These are phyloP conservation scores for Ptiloglossa arizonensis DNA, from an alignment of 1,140 invertebrate genomes.

Conservation along the genomic window DNA sequence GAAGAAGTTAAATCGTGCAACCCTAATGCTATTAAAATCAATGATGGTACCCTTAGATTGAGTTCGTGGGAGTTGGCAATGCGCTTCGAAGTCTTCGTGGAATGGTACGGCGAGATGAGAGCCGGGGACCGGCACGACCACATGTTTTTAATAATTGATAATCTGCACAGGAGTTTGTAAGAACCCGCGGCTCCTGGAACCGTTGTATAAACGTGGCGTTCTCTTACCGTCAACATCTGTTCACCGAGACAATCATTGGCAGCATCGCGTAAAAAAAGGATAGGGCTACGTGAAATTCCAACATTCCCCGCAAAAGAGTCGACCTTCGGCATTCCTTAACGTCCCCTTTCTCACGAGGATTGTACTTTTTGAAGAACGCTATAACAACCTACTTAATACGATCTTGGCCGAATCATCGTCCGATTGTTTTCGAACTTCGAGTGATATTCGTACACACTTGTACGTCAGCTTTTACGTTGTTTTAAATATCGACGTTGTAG, in stretches of 20 bases:
- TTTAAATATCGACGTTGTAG: too few relatives aligned
- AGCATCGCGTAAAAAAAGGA: neutral
- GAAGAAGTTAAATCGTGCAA: slow-evolving; percentile 38
- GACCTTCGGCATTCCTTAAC: too few relatives aligned
- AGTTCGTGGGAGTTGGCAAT: slow-evolving; percentile 70
- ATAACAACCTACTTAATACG: too few relatives aligned
- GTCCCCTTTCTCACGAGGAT: too few relatives aligned
- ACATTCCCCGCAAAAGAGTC: neutral
- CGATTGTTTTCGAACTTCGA: too few relatives aligned
- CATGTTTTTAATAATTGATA: slow-evolving; percentile 82
- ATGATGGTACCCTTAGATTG: slow-evolving; percentile 57
- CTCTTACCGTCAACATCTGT: slow-evolving; percentile 57
- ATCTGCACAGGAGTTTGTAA: slow-evolving; percentile 74
- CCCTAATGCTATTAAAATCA: slow-evolving; percentile 55
- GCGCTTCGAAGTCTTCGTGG: slow-evolving; percentile 68
- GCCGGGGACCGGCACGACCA: slow-evolving; percentile 64
- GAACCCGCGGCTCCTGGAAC: slow-evolving; percentile 73
- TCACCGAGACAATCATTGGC: slow-evolving; percentile 1
- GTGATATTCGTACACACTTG: too few relatives aligned
- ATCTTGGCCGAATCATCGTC: too few relatives aligned
- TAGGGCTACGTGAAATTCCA: neutral
- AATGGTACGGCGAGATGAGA: slow-evolving; percentile 76
- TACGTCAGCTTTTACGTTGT: too few relatives aligned
- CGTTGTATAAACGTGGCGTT: slow-evolving; percentile 77
- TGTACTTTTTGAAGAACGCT: too few relatives aligned